Conservation (phyloP, 2,113 vertebrate genomes). For the Phaethon lepturus region DNA sequence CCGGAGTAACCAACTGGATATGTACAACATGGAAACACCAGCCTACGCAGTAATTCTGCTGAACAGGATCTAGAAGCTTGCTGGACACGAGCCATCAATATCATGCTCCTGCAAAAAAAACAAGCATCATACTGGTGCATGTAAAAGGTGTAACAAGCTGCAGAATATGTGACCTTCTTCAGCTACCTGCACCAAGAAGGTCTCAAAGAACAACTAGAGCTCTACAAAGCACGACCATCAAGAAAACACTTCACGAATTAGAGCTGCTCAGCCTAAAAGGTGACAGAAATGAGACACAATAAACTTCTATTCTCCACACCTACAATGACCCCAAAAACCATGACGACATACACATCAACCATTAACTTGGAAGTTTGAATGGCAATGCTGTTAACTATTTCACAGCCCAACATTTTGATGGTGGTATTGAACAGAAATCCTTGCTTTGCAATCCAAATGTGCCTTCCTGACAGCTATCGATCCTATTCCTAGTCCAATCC, state of each 20-base stretch:
- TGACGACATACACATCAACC: rapidly evolving
- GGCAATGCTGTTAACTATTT: not conserved
- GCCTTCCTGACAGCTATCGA: not conserved
- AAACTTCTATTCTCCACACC: not conserved
- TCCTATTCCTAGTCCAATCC: not conserved
- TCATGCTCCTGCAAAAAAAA: not conserved
- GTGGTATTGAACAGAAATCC: not conserved
- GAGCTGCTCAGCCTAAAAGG: not conserved
- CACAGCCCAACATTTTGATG: not conserved
- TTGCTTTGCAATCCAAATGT: not conserved
- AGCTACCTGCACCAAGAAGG: not conserved
- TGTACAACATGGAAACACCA: not conserved
- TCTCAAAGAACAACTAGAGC: not conserved
- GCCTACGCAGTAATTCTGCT: not conserved
- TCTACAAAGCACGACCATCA: not conserved
- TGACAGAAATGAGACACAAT: not conserved
- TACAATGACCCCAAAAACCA: not conserved
- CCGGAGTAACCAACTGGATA: not conserved
- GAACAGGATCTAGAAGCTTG: not conserved
- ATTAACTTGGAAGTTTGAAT: not conserved
- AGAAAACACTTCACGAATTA: not conserved
- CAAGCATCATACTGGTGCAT: not conserved
- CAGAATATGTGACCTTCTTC: rapidly evolving
- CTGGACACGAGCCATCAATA: not conserved
- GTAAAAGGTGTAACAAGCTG: not conserved